Base-by-base conservation (phyloP, 2,888 invertebrate species). In the Neoitamus cyanurus region DNA sequence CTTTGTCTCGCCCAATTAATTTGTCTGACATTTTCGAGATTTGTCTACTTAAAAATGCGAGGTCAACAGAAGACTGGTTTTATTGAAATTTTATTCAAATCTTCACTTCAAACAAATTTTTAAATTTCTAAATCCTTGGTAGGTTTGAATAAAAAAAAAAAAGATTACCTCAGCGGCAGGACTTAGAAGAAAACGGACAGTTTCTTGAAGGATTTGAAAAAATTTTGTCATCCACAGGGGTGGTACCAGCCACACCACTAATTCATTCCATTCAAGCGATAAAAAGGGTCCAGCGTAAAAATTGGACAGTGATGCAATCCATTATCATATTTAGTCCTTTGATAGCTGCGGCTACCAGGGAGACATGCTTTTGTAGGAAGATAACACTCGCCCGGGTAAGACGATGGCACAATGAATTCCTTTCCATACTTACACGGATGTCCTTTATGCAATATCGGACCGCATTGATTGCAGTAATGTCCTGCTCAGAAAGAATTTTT, bases 231-330 rank as follows among this genome's bases (percentile, higher is more conserved):
- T 83, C n/a, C 15, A 46, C 3, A 72, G 72, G 20, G 58, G 83
- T 72, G 72, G 83, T 83, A 31, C 83, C 13, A 31, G 46, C 70
- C 46, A 83, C 83, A 46, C 83, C 70, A 83, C 34, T 72, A 30
- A 83, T 46, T 83, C 37, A 69, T 82, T 82, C 69, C 69, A 82
- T 82, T 82, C 82, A 69, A 30, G 11, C 42, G 72, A 70, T 72
- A 48, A 83, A 83, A 82, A 83, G 31, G 46, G 46, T 72, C 70
- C 83, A 83, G 72, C 83, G 48, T 83, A 83, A 83, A 70, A 83
- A 83, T 83, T 31, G 72, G 72, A 46, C 72, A 46, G 42, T 72
- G 28, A 30, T 72, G 46, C 46, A 46, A 83, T 72, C 83, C 72
- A 83, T 83, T 83, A 83, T 46, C 83, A 72, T 72, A 46, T 42